Evolutionary conservation across 2,888 invertebrate genomes (phyloP).

Genomic region (Himalopsyche anomala): DNA sequence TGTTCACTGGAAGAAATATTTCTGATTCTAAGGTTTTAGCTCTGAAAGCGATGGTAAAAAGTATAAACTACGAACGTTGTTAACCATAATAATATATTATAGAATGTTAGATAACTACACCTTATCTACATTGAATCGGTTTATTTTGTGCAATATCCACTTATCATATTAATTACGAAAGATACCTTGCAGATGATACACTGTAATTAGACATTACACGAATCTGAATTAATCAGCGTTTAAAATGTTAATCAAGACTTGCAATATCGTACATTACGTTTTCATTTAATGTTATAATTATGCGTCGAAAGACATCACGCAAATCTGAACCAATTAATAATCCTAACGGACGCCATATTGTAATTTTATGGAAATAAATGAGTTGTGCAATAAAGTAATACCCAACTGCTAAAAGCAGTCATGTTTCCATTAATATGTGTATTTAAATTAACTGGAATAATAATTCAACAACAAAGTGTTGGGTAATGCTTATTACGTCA

Average conservation of each 20-base stretch:
- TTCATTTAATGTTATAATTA: not conserved
- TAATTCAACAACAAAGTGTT: not conserved
- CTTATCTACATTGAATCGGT: too few species aligned
- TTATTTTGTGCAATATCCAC: not conserved
- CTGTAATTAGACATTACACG: not conserved
- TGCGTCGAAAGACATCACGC: conserved; percentile 5
- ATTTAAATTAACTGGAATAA: not conserved
- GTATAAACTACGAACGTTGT: too few species aligned
- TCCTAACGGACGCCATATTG: not conserved
- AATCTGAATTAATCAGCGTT: conserved; percentile 1
- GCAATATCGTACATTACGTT: not conserved
- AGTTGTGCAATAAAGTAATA: not conserved
- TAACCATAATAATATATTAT: too few species aligned
- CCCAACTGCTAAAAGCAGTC: not conserved
- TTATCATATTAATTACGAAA: conserved; percentile 25
- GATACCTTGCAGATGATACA: conserved; percentile 1
- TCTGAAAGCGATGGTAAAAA: too few species aligned
- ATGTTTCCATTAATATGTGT: not conserved
- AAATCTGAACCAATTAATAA: conserved; percentile 22
- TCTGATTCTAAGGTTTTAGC: too few species aligned
- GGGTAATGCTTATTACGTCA: too few species aligned
- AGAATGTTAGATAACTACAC: too few species aligned
- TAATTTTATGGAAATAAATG: conserved; percentile 5
- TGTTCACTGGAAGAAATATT: too few species aligned
- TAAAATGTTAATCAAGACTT: not conserved